Evolutionary conservation across 2,888 invertebrate genomes (phyloP), one percentile per base, ranked within the genome.

Genomic region (Troides aeacus): DNA sequence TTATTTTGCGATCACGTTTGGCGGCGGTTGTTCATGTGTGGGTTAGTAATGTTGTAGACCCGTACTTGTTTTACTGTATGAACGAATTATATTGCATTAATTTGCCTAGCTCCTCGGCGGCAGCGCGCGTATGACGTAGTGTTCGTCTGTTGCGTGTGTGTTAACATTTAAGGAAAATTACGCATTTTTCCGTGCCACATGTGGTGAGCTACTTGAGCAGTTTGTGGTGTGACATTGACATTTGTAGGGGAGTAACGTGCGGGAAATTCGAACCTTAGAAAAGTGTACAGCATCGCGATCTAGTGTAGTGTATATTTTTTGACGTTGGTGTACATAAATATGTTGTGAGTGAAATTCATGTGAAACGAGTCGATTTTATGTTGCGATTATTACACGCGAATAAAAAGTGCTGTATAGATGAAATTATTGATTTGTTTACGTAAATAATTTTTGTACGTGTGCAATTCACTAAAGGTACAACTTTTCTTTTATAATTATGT

Each of bases 311-410:
- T 64, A 46, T 46, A 46, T 46, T 66, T 71, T 70, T 72, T 42
- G 57, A 56, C 39, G 65, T 62, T 65, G 66, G 71, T 7, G 68
- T 63, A 65, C 46, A 73, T 69, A 56, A 56, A 10, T 56, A 74
- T 76, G 74, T 78, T 73, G 67, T 74, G 71, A 83, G 89, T 88
- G 90, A 90, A 90, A 90, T 89, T 73, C 80, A 83, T 81, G 85
- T 81, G 70, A 79, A 84, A 82, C 82, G 79, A 83, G 81, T 80
- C 80, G 81, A 82, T 85, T 84, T 84, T 84, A 84, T 85, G 83
- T 81, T 21, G 83, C 80, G 81, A 81, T 77, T 79, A 72, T 73
- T 74, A 77, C 74, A 74, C 70, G 74, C 74, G 75, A 76, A 74
- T 73, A 74, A 82, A 87, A 84, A 78, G 79, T 77, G 82, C 79